Evolutionary conservation across 1,140 invertebrate genomes (phyloP).

Genomic region (Charaxes varanes): DNA sequence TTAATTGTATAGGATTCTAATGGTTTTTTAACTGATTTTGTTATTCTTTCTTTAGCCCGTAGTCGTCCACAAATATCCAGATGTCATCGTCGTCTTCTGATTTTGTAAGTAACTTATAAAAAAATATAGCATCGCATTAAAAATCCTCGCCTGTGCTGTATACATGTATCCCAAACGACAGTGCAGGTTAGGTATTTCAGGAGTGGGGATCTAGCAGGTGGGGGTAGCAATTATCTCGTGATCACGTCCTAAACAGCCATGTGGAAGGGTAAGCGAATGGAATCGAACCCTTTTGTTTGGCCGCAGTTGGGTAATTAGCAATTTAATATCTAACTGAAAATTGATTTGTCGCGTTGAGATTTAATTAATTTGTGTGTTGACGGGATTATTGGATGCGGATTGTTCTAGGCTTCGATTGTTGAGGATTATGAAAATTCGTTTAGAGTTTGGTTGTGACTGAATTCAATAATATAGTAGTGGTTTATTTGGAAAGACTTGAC

Average conservation of each 20-base stretch:
- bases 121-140: not conserved
- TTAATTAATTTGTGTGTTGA: constrained; percentile 29
- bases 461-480: no score
- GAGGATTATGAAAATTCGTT: no score
- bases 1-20: no score
- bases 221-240: constrained; percentile 34
- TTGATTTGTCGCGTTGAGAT: constrained; percentile 25
- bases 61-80: no score
- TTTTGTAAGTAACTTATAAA: no score
- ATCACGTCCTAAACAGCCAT: constrained; percentile 37
- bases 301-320: constrained; percentile 28
- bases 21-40: no score
- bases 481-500: no score
- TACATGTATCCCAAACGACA: constrained; percentile 13
- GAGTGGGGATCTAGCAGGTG: constrained; percentile 27
- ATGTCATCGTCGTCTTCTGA: no score
- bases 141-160: constrained; percentile 5
- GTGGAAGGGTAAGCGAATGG: constrained; percentile 33
- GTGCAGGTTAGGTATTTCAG: constrained; percentile 32
- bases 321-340: constrained; percentile 25
- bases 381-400: no score
- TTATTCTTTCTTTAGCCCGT: no score
- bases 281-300: constrained; percentile 36
- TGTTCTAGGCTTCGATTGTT: no score
- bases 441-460: no score